Evolutionary conservation across 2,797 vertebrate species (phyloP).

Genomic region (Phalloptychus januarius): DNA sequence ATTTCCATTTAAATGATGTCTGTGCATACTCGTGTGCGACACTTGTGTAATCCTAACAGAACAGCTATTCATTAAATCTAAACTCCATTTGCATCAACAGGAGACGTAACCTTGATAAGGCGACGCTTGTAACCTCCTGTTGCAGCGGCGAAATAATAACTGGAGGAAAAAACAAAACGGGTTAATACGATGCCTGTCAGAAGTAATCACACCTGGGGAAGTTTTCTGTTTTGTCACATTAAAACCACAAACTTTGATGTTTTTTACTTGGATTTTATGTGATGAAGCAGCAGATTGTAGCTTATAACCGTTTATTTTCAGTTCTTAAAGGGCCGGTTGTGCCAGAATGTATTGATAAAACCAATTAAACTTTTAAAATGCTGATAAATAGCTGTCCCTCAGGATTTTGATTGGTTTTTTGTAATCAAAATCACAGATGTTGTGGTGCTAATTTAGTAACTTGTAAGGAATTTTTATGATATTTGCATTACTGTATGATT

Average conservation of each 20-base stretch:
- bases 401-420: too few species aligned
- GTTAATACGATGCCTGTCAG: background rate
- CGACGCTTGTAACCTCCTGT: background rate
- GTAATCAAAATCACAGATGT: too few species aligned
- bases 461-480: too few species aligned
- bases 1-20: conserved; percentile 64
- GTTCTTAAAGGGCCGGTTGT: too few species aligned
- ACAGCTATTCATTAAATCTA: conserved; percentile 27
- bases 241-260: background rate
- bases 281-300: background rate
- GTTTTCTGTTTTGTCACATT: background rate
- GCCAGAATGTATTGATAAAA: too few species aligned
- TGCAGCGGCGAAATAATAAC: conserved; percentile 16
- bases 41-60: conserved; percentile 11
- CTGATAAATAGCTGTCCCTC: too few species aligned
- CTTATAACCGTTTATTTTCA: background rate
- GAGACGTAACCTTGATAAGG: conserved; percentile 27
- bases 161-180: background rate
- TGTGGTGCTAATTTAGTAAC: too few species aligned
- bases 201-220: background rate
- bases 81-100: conserved; percentile 21
- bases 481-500: too few species aligned
- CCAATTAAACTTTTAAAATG: too few species aligned
- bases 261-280: background rate
- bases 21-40: conserved; percentile 24